These are phyloP conservation scores for Dynastes grantii DNA, from an alignment of 2,888 invertebrate species.

Conservation along the genomic window DNA sequence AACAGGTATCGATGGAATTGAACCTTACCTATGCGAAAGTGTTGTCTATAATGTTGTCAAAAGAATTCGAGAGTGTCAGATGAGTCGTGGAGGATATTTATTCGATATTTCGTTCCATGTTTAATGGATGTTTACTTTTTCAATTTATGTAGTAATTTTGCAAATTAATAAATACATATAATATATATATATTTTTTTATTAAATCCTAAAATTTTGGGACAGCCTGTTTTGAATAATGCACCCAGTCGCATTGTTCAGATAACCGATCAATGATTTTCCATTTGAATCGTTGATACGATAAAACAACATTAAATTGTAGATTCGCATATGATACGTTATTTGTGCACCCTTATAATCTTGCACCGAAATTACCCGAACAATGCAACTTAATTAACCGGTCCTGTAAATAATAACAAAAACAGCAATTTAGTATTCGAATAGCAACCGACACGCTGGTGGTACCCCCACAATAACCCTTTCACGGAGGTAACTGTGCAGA, in stretches of 20 bases:
- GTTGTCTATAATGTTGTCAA: too few species aligned
- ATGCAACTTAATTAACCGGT: constrained; percentile 40
- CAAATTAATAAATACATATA: too few species aligned
- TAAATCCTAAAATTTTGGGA: too few species aligned
- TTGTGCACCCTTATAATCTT: constrained; percentile 19
- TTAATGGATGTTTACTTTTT: too few species aligned
- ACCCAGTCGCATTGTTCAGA: not conserved
- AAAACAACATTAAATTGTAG: constrained; percentile 3
- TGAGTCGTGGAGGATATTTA: too few species aligned
- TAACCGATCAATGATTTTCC: not conserved
- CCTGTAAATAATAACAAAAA: constrained; percentile 41
- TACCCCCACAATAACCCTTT: not conserved
- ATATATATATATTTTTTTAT: too few species aligned
- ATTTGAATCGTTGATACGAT: not conserved
- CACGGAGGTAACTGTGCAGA: not conserved
- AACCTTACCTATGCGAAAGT: too few species aligned
- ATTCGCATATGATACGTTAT: constrained; percentile 11
- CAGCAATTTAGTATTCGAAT: constrained; percentile 34
- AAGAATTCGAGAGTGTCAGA: too few species aligned
- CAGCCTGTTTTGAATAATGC: not conserved
- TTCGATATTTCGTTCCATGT: too few species aligned
- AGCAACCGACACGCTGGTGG: not conserved
- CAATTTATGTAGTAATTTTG: too few species aligned
- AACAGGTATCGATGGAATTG: too few species aligned
- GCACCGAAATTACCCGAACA: constrained; percentile 26